Evolutionary conservation across 64 coral and sea anemone species (phyloP).

Genomic region (Acropora tenuis): DNA sequence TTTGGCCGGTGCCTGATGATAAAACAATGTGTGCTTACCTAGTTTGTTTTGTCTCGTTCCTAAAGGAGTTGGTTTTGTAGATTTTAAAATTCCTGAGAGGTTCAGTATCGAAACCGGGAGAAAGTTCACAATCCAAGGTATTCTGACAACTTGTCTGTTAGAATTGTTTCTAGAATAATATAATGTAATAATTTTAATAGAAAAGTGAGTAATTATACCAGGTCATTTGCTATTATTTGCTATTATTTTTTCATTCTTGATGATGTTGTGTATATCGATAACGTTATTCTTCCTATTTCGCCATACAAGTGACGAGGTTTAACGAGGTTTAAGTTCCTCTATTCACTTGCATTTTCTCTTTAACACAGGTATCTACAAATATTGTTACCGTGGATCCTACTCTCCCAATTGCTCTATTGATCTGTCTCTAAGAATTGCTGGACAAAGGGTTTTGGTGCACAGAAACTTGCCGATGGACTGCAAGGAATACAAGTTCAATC

Average conservation of each 20-base stretch:
- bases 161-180: too few relatives aligned
- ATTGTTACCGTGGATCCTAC: slow-evolving; percentile 57
- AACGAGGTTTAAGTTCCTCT: too few relatives aligned
- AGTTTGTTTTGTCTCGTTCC: background rate
- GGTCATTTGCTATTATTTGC: too few relatives aligned
- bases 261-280: too few relatives aligned
- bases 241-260: too few relatives aligned
- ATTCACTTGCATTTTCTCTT: too few relatives aligned
- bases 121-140: slow-evolving; percentile 1
- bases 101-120: background rate
- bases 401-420: slow-evolving; percentile 36
- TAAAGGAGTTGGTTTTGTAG: background rate
- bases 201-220: too few relatives aligned
- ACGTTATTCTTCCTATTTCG: too few relatives aligned
- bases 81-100: slow-evolving; percentile 16
- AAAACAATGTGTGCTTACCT: background rate
- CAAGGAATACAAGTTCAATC: slow-evolving; percentile 15
- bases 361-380: slow-evolving; percentile 41
- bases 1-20: too few relatives aligned
- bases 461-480: slow-evolving; percentile 28
- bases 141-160: too few relatives aligned
- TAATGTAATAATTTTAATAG: too few relatives aligned
- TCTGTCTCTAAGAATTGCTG: background rate
- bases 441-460: slow-evolving; percentile 4
- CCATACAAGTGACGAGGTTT: too few relatives aligned